These are phyloP conservation scores for Lasioglossum leucozonium DNA, from an alignment of 2,888 invertebrate species.

Conservation along the genomic window DNA sequence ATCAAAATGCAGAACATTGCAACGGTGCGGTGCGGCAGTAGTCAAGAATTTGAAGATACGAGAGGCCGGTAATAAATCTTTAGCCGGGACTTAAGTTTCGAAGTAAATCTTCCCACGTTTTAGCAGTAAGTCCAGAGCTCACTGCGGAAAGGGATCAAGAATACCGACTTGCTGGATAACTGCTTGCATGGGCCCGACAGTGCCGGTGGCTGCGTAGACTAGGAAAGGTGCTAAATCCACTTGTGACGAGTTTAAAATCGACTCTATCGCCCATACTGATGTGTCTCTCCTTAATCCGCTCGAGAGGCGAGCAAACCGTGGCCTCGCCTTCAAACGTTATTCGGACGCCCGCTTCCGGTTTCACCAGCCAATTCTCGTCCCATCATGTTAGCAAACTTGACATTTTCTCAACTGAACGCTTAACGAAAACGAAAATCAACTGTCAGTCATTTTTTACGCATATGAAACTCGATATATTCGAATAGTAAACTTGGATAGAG, in stretches of 20 bases:
- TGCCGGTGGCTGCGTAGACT: slow-evolving; percentile 67
- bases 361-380: background rate
- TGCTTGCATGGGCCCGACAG: slow-evolving; percentile 66
- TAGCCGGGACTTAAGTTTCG: slow-evolving; percentile 82
- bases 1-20: slow-evolving; percentile 76
- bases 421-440: background rate
- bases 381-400: background rate
- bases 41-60: slow-evolving; percentile 70
- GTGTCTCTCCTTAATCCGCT: slow-evolving; percentile 66
- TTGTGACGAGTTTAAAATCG: slow-evolving; percentile 81
- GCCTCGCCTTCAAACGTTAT: slow-evolving; percentile 6
- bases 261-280: slow-evolving; percentile 77
- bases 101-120: slow-evolving; percentile 84
- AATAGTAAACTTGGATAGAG: background rate
- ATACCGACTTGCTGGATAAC: slow-evolving; percentile 76
- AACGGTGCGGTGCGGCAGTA: slow-evolving; percentile 57
- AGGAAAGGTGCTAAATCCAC: slow-evolving; percentile 79
- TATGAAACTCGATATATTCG: background rate
- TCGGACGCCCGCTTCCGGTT: background rate
- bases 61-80: slow-evolving; percentile 82
- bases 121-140: slow-evolving; percentile 84
- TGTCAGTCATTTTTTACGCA: background rate
- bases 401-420: background rate
- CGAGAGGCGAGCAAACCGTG: slow-evolving; percentile 39
- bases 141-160: slow-evolving; percentile 81